Evolutionary conservation across 1,140 invertebrate species (phyloP).

Genomic region (Trinorchestia longiramus): DNA sequence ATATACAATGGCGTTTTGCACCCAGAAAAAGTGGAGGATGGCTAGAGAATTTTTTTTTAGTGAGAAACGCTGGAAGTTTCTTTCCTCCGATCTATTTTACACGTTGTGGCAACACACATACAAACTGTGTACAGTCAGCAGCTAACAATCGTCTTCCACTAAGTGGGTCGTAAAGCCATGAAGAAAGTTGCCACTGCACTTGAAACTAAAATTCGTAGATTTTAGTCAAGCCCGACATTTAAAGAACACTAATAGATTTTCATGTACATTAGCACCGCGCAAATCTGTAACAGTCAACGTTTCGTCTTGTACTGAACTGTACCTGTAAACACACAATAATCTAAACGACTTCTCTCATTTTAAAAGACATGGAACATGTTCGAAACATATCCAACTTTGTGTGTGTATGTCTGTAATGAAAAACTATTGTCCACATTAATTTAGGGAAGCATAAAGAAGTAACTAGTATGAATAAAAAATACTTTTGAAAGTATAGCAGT

Average conservation of each 20-base stretch:
- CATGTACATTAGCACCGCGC: neutral
- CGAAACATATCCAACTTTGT: neutral
- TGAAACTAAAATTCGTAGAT: too few relatives aligned
- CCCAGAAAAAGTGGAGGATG: neutral
- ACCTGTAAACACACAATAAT: neutral
- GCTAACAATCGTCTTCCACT: neutral
- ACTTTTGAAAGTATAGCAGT: neutral
- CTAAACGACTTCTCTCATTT: neutral
- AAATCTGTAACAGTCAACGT: neutral
- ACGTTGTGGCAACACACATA: neutral
- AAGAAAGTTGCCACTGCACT: too few relatives aligned
- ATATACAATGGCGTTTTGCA: neutral
- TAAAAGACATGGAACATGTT: neutral
- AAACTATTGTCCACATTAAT: neutral
- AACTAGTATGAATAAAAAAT: neutral
- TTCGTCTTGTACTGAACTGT: neutral
- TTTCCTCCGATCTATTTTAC: neutral
- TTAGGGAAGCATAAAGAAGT: neutral
- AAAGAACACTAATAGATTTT: neutral
- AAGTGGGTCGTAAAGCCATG: neutral
- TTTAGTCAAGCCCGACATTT: neutral
- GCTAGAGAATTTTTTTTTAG: neutral
- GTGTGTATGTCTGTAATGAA: neutral
- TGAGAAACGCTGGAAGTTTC: too few relatives aligned
- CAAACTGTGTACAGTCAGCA: neutral